phyloP scores from a whole-genome alignment of 2,797 vertebrate genomes.

The Mormyrus hasselquistii region DNA sequence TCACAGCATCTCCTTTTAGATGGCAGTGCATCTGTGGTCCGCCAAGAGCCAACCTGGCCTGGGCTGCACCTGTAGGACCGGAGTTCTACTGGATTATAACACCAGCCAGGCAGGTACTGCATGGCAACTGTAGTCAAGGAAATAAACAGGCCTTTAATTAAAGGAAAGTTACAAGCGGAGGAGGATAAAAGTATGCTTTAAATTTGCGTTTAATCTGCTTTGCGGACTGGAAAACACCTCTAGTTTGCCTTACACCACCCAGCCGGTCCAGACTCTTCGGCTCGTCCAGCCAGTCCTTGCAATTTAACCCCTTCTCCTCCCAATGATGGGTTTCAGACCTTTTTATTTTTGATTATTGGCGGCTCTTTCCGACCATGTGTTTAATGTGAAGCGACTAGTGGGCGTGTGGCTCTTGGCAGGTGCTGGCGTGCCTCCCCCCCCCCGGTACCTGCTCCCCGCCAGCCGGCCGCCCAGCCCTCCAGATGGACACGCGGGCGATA shows the following conservation, averaged over 20 bases:
- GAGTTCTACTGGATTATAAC: neutral
- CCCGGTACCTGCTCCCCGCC: neutral
- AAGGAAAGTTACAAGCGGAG: neutral
- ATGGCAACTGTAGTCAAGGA: neutral
- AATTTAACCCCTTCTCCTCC: neutral
- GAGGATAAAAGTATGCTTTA: neutral
- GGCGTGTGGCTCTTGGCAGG: constrained; percentile 14
- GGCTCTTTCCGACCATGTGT: constrained; percentile 1
- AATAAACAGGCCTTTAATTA: neutral
- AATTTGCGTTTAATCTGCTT: neutral
- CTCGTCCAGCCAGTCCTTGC: neutral
- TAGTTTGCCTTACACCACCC: neutral
- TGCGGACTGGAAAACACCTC: neutral
- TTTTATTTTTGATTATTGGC: constrained; percentile 6
- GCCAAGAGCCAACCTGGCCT: neutral
- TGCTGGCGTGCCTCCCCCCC: neutral
- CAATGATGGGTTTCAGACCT: neutral
- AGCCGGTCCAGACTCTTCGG: neutral
- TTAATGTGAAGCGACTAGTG: constrained; percentile 12
- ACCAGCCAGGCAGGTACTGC: neutral
- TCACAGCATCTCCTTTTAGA: constrained; percentile 43
- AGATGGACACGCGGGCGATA: neutral
- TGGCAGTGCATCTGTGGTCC: constrained; percentile 16
- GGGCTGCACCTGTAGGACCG: neutral
- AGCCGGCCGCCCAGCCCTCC: constrained; percentile 1